These are phyloP conservation scores for Melieria omissa DNA, from an alignment of 2,888 invertebrate species.

Conservation along the genomic window DNA sequence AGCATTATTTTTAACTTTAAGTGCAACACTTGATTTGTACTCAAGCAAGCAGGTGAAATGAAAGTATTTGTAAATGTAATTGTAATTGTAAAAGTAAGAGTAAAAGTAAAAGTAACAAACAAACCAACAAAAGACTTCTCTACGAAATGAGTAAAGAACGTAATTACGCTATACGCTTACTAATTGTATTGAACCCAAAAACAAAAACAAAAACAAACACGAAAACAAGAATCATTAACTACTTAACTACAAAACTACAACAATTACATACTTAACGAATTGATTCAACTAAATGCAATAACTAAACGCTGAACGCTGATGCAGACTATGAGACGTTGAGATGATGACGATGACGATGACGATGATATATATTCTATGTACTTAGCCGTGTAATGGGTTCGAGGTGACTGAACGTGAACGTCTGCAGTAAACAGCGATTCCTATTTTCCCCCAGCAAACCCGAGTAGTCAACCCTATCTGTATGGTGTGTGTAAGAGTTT, in stretches of 20 bases:
- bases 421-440: too few relatives aligned
- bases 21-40: not conserved
- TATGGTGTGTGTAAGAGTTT: too few relatives aligned
- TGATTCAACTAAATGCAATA: not conserved
- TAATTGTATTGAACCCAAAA: conserved; percentile 9
- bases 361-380: too few relatives aligned
- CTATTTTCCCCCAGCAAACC: too few relatives aligned
- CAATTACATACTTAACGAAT: not conserved
- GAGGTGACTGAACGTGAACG: too few relatives aligned
- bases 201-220: conserved; percentile 1
- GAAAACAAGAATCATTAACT: not conserved
- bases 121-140: too few relatives aligned
- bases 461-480: too few relatives aligned
- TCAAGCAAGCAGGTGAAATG: not conserved
- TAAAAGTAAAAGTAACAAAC: conserved; percentile 2
- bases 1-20: conserved; percentile 1
- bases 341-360: too few relatives aligned
- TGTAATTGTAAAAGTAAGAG: not conserved
- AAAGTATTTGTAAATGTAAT: conserved; percentile 1
- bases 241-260: not conserved
- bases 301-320: not conserved
- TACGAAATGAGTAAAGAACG: conserved; percentile 11
- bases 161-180: conserved; percentile 40
- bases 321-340: too few relatives aligned
- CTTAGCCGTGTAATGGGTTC: too few relatives aligned